Conservation (phyloP, 2,797 vertebrate genomes). For the Microctenopoma steveboyesi region DNA sequence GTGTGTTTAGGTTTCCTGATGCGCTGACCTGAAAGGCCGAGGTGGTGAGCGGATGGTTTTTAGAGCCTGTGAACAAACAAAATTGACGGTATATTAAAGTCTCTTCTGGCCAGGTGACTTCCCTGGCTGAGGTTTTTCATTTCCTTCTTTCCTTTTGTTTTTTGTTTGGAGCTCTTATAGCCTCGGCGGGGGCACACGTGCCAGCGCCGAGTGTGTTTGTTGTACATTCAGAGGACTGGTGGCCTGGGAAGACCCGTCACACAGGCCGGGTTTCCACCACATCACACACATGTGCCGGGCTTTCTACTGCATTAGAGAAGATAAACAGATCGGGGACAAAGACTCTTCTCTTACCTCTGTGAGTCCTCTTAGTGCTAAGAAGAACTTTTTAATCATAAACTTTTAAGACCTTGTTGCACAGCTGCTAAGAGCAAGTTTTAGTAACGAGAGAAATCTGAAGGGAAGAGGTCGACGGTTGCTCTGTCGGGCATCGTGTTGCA, state of each 20-base stretch:
- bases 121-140: not conserved
- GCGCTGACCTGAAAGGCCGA: slow-evolving; percentile 39
- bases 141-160: not conserved
- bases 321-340: slow-evolving; percentile 11
- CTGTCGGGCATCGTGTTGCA: too few relatives aligned
- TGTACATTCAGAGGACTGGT: slow-evolving; percentile 51
- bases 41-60: slow-evolving; percentile 25
- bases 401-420: not conserved
- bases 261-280: slow-evolving; percentile 43
- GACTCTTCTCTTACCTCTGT: not conserved
- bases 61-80: slow-evolving; percentile 12
- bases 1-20: slow-evolving; percentile 24
- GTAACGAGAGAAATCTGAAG: too few relatives aligned
- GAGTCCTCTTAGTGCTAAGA: not conserved
- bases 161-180: slow-evolving; percentile 19
- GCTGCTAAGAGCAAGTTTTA: too few relatives aligned
- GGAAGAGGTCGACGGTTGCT: too few relatives aligned
- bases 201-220: slow-evolving; percentile 11
- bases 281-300: slow-evolving; percentile 18
- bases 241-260: slow-evolving; percentile 54
- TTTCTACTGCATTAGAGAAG: slow-evolving; percentile 25
- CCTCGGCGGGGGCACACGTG: slow-evolving; percentile 22
- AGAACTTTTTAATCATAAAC: too few relatives aligned
- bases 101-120: slow-evolving; percentile 24
- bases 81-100: slow-evolving; percentile 12